phyloP scores from a whole-genome alignment of 2,888 invertebrate genomes.

The Isoperla grammatica region DNA sequence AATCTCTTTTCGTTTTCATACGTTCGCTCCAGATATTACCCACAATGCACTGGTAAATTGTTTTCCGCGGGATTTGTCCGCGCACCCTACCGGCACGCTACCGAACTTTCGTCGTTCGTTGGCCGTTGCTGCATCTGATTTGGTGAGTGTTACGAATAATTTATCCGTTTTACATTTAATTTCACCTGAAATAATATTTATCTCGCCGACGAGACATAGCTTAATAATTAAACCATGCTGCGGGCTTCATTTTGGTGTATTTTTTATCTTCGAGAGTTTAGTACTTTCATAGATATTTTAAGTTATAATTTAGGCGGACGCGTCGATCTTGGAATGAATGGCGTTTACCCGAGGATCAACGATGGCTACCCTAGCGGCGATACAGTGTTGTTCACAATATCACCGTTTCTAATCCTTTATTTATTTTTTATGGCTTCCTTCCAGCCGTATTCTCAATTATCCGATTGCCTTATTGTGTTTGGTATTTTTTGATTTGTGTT shows the following conservation, averaged over 20 bases:
- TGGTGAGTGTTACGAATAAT: neutral
- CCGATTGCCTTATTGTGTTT: neutral
- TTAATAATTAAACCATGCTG: neutral
- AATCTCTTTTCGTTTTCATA: no score
- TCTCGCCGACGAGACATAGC: neutral
- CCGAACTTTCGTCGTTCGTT: neutral
- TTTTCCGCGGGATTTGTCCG: conserved; percentile 4
- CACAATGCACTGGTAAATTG: neutral
- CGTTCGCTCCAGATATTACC: neutral
- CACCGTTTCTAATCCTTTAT: neutral
- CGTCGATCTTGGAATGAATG: conserved; percentile 1
- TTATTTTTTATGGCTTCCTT: conserved; percentile 3
- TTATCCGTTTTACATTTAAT: neutral
- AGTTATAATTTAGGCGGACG: neutral
- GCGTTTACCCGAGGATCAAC: neutral
- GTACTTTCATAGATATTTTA: conserved; percentile 1
- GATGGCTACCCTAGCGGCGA: conserved; percentile 11
- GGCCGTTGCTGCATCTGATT: neutral
- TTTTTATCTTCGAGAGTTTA: neutral
- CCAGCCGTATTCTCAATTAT: neutral
- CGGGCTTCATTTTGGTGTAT: neutral
- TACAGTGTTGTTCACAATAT: neutral
- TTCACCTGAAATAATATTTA: neutral
- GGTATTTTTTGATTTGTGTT: neutral
- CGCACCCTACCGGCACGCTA: neutral